Evolutionary conservation across 1,140 invertebrate genomes (phyloP).

Genomic region (Archegozetes longisetosus): DNA sequence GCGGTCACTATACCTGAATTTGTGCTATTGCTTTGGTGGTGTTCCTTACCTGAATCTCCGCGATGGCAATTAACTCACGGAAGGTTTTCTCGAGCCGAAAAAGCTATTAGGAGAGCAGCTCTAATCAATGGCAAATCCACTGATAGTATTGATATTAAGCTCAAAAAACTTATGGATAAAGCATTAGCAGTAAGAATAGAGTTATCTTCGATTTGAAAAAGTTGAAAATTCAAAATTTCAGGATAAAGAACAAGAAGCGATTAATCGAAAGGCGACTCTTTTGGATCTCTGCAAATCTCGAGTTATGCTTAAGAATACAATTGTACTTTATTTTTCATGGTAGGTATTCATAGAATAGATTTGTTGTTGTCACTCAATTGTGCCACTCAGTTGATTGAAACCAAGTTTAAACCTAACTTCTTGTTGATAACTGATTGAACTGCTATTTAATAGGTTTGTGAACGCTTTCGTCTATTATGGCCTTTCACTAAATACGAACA

Average conservation of each 20-base stretch:
- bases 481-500: constrained; percentile 56
- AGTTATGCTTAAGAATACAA: neutral
- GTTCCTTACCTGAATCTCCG: constrained; percentile 14
- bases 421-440: no score
- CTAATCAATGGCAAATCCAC: constrained; percentile 8
- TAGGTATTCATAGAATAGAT: neutral
- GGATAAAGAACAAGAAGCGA: neutral
- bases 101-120: constrained; percentile 5
- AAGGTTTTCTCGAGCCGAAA: constrained; percentile 4
- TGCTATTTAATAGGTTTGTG: constrained; percentile 45
- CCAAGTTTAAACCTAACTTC: no score
- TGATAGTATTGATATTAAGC: neutral
- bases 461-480: constrained; percentile 65
- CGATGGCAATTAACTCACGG: constrained; percentile 14
- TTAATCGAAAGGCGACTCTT: neutral
- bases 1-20: neutral
- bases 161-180: neutral
- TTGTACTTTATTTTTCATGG: constrained; percentile 14
- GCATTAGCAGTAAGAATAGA: neutral
- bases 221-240: neutral
- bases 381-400: no score
- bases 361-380: constrained; percentile 14
- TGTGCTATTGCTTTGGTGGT: constrained; percentile 2
- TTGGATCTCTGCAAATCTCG: neutral
- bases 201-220: no score